Evolutionary conservation across 2,888 invertebrate genomes (phyloP).

Genomic region (Heliconius aoede): DNA sequence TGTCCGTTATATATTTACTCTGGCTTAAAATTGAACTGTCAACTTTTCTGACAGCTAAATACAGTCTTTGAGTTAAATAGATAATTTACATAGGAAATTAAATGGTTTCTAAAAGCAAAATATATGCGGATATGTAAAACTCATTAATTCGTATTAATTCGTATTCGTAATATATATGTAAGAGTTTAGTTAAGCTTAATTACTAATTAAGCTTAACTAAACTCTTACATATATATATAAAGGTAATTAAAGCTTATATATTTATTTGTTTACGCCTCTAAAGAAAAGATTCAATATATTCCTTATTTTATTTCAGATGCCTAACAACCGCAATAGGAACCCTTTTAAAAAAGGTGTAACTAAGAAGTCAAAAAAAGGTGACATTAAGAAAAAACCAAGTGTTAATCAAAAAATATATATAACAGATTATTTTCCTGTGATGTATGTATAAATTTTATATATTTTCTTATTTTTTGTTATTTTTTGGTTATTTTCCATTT

Average conservation of each 20-base stretch:
- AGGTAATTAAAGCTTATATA: too few relatives aligned
- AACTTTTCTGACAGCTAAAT: not conserved
- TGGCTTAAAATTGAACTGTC: not conserved
- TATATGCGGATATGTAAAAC: not conserved
- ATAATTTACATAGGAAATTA: not conserved
- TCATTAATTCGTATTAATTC: too few relatives aligned
- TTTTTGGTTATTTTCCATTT: not conserved
- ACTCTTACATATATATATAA: too few relatives aligned
- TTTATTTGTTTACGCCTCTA: not conserved
- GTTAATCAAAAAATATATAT: too few relatives aligned
- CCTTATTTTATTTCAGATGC: conserved; percentile 25
- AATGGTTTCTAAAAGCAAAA: not conserved
- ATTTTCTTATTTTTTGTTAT: not conserved
- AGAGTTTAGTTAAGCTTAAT: too few relatives aligned
- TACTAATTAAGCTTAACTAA: too few relatives aligned
- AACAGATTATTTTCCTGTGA: conserved; percentile 37
- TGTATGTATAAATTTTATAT: conserved; percentile 15
- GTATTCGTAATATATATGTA: too few relatives aligned
- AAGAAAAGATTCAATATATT: not conserved
- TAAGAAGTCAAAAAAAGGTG: too few relatives aligned
- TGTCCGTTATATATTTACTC: too few relatives aligned
- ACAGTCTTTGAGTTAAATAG: not conserved
- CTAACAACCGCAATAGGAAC: too few relatives aligned
- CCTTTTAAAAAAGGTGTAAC: too few relatives aligned
- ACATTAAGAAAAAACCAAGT: too few relatives aligned